Base-by-base conservation (phyloP, 2,888 invertebrate species). In the Cheilosia scutellata region DNA sequence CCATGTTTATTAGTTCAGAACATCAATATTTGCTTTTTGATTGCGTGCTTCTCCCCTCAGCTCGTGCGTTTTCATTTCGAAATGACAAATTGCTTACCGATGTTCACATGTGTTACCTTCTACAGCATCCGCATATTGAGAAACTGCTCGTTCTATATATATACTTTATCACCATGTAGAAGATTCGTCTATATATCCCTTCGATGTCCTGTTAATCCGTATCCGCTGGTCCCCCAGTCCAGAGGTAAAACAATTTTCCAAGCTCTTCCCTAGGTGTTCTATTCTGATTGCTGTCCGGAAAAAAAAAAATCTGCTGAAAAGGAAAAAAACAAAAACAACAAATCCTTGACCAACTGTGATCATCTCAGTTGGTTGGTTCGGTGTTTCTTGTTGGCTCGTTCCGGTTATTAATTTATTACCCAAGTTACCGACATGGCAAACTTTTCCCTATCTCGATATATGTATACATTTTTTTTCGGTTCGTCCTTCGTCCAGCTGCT, bases 351-450 rank as follows among this genome's bases (percentile, higher is more conserved):
- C 86, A 86, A 86, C 80, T 86, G 86, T 86, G 86, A 76, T 86
- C 86, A 72, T 76, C 66, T 75, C 78, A 31, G 33, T 53, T 40
- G 71, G 51, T 53, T 20, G 62, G 65, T 31, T 53, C 37, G 60
- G 66, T 68, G 40, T 72, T 74, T 75, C 83, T 79, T 75, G 66
- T 76, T 86, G 80, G 82, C 86, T 86, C 80, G 86, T 86, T 86
- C 86, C 86, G 86, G 80, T 82, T 86, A 86, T 86, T 86, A 86
- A 86, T 86, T 80, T 86, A 86, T 86, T 82, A 82, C 86, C 86
- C 57, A 82, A 82, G 72, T 82, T 82, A 82, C 76, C 80, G 68
- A 86, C 80, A 76, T 68, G 80, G 80, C 80, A 80, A 86, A 86
- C 76, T 86, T 86, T 80, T 72, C 57, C 75, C 76, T 51, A 37